These are phyloP conservation scores for Gopherus flavomarginatus DNA, from an alignment of 2,113 vertebrate species.

Conservation along the genomic window DNA sequence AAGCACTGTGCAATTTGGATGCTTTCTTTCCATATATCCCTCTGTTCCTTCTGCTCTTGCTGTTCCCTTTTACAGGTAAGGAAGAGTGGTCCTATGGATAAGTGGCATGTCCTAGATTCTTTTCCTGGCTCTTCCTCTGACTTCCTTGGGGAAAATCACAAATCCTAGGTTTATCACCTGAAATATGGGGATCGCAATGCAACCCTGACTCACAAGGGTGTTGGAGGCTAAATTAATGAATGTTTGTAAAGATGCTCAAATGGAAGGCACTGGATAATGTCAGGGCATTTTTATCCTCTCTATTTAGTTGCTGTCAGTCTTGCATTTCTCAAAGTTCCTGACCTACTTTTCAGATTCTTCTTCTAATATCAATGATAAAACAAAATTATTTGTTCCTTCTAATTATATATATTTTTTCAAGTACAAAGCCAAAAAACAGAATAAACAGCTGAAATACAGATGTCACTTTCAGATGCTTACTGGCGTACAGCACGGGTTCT, in stretches of 20 bases:
- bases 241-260: not conserved
- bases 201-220: not conserved
- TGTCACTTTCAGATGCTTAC: not conserved
- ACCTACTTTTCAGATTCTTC: conserved; percentile 33
- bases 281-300: not conserved
- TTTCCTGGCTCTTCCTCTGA: not conserved
- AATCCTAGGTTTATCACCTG: not conserved
- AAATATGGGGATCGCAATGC: accelerated
- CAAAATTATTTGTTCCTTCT: not conserved
- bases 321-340: not conserved
- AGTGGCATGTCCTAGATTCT: not conserved
- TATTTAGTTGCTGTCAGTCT: conserved; percentile 5
- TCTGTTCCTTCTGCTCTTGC: not conserved
- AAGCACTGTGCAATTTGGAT: not conserved
- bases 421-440: not conserved
- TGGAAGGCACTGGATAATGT: not conserved
- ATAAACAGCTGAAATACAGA: not conserved
- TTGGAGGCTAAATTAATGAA: conserved; percentile 3
- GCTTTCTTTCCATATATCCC: not conserved
- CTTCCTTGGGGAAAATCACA: not conserved
- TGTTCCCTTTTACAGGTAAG: not conserved
- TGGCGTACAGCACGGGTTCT: not conserved
- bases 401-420: conserved; percentile 7
- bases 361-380: not conserved
- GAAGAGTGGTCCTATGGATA: not conserved